A percentile compares a stretch with the other conserved stretches of the same genome.
Evolutionary conservation across 2,113 vertebrate species (phyloP).

Genomic region (Holacanthus passer): DNA sequence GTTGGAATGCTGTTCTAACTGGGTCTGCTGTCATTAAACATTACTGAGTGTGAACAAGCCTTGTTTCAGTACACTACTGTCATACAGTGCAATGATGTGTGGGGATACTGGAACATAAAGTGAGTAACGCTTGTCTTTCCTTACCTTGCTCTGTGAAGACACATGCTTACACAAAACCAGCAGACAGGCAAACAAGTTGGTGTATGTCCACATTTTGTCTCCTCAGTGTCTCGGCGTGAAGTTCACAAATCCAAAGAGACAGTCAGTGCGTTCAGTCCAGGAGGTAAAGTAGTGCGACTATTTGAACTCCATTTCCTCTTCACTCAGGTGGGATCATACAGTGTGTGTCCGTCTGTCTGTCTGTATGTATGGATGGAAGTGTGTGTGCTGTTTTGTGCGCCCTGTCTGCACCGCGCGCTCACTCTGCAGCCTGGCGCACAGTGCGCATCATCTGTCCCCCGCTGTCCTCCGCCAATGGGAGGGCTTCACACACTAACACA

Average conservation of each 20-base stretch:
- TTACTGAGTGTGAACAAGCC: background rate
- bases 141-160: slow-evolving; percentile 82
- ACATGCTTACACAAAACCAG: slow-evolving; percentile 74
- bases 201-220: slow-evolving; percentile 81
- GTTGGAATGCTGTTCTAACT: background rate
- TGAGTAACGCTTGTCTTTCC: background rate
- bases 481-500: slow-evolving; percentile 47
- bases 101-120: background rate
- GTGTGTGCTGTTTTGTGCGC: slow-evolving; percentile 7
- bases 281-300: slow-evolving; percentile 21
- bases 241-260: slow-evolving; percentile 26
- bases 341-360: background rate
- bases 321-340: slow-evolving; percentile 4
- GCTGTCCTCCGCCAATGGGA: slow-evolving; percentile 54
- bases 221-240: slow-evolving; percentile 10
- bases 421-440: background rate
- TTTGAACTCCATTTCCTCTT: slow-evolving; percentile 58
- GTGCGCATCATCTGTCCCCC: slow-evolving; percentile 52
- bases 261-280: slow-evolving; percentile 35
- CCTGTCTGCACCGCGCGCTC: slow-evolving; percentile 27
- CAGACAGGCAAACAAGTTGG: slow-evolving; percentile 72
- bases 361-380: background rate
- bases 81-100: background rate
- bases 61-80: background rate
- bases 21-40: background rate